Base-by-base conservation (phyloP, 2,113 vertebrate species). In the Platysteira castanea region DNA sequence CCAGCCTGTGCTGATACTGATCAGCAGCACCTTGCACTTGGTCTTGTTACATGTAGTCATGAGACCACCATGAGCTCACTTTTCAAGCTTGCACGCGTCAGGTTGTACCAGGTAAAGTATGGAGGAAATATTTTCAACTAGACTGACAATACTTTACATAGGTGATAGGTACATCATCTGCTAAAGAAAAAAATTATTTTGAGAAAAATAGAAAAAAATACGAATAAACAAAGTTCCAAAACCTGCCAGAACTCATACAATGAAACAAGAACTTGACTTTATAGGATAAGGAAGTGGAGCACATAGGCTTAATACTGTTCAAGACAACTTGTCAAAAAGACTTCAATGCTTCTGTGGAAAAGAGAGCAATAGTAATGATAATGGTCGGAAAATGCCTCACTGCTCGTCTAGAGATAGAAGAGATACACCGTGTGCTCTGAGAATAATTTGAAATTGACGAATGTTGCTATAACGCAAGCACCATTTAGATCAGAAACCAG, bases 371-470 rank as follows among this genome's bases (percentile, higher is more conserved):
- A 80, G 86, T 49, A 70, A 84, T 7, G 49, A 41, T 63, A 90
- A 67, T 0, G 0, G 44, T 11, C 70, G 42, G 71, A 90, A 96
- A 97, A 84, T 41, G 76, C 39, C 56, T 81, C 69, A 13, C 50
- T 81, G 56, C 18, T 49, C 0, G 8, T 81, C 68, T 75, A n/a
- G 42, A 92, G 94, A 95, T 93, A 89, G 56, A 52, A 69, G 39
- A 87, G 89, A 95, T 67, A 37, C 5, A 90, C 52, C 39, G 35
- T 61, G 50, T 13, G 64, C 59, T 86, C 64, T 39, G 73, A 90
- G 73, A 89, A 74, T 70, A 89, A 95, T 95, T 89, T 93, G 93
- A 93, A 96, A 84, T 75, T 92, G 95, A 95, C 12, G 10, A 93
- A 96, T 95, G 94, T 60, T 90, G 76, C 89, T 91, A 3, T 92